These are phyloP conservation scores for Panonychus citri DNA, from an alignment of 1,140 invertebrate species.

Conservation along the genomic window DNA sequence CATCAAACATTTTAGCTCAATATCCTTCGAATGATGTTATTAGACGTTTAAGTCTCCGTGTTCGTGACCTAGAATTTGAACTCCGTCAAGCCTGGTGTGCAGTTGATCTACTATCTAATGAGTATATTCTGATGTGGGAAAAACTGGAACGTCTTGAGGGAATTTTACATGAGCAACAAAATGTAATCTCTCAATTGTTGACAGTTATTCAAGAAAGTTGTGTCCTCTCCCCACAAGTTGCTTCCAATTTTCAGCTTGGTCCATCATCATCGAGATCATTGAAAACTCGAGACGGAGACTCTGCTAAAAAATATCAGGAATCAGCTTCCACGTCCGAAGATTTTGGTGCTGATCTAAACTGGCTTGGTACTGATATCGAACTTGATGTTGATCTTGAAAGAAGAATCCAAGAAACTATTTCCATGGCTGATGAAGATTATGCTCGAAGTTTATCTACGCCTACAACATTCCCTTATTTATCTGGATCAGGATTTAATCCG, in stretches of 20 bases:
- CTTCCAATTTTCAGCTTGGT: neutral
- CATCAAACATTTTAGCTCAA: no score
- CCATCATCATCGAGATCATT: conserved; percentile 1
- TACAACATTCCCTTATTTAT: no score
- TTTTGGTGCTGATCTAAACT: neutral
- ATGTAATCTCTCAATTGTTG: conserved; percentile 64
- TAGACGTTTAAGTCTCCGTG: conserved; percentile 56
- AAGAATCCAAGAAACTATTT: neutral
- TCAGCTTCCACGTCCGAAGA: neutral
- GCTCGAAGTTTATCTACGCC: no score
- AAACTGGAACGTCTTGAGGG: conserved; percentile 69
- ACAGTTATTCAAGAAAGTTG: conserved; percentile 16
- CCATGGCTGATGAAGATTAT: no score
- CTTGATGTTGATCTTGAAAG: neutral
- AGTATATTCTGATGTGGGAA: conserved; percentile 84
- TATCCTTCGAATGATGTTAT: conserved; percentile 25
- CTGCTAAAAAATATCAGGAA: neutral
- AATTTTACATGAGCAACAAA: conserved; percentile 63
- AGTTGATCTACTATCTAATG: conserved; percentile 62
- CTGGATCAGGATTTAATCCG: no score
- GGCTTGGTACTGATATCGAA: neutral
- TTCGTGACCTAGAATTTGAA: conserved; percentile 58
- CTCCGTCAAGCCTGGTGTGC: conserved; percentile 73
- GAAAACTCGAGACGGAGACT: neutral
- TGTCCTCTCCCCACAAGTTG: neutral